Percentiles rank a stretch among this genome's conserved stretches.
Conservation (phyloP, 2,113 vertebrate genomes). For the Hypocryptadius cinnamomeus region DNA sequence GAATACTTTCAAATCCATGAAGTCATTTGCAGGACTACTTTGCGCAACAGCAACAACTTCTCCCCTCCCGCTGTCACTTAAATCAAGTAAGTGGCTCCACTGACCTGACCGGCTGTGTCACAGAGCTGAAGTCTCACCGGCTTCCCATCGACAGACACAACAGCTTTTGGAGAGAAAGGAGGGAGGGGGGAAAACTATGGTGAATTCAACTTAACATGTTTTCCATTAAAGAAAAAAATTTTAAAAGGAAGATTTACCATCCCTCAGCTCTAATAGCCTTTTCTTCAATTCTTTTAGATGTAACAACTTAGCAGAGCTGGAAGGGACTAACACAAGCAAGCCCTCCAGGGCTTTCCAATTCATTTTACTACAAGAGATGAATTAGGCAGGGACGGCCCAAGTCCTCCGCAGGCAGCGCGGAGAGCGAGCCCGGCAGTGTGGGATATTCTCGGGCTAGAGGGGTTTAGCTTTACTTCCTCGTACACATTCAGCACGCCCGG, state of each 20-base stretch:
- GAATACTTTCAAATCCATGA: conserved; percentile 12
- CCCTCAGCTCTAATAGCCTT: not conserved
- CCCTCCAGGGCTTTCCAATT: not conserved
- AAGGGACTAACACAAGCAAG: not conserved
- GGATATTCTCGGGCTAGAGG: not conserved
- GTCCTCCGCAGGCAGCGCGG: not conserved
- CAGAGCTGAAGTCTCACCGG: conserved; percentile 89
- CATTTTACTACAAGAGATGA: not conserved
- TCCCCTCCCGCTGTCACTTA: conserved; percentile 12
- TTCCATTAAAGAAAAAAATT: not conserved
- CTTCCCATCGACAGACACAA: conserved; percentile 86
- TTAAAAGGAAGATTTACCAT: not conserved
- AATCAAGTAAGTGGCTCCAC: conserved; percentile 51
- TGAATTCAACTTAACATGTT: not conserved
- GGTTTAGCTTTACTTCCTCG: not conserved
- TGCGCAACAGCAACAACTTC: not conserved
- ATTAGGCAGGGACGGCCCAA: not conserved
- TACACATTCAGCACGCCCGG: not conserved
- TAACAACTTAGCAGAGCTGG: not conserved
- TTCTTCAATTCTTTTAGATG: not conserved
- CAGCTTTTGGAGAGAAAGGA: conserved; percentile 67
- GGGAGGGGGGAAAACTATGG: not conserved
- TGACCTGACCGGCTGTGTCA: conserved; percentile 91
- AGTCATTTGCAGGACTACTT: not conserved
- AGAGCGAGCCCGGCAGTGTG: not conserved